Base-by-base conservation (phyloP, 2,888 invertebrate species). In the Stenchaetothrips biformis region DNA sequence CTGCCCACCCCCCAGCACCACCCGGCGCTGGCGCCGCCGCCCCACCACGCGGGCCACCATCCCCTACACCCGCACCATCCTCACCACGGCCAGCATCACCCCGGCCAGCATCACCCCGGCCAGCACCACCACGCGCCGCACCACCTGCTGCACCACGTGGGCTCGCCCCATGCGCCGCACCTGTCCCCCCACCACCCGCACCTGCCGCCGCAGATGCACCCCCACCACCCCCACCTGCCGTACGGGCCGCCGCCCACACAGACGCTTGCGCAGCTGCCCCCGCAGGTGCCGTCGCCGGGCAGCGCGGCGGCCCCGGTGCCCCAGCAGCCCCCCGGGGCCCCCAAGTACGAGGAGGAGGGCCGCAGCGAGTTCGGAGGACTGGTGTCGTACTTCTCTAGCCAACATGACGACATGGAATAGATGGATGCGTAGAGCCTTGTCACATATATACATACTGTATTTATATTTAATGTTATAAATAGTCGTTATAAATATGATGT, bases 381-480 rank as follows among this genome's bases (percentile, higher is more conserved):
- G 84, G 96, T 96, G 81, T 95, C 95, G 86, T 96, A 96, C 88
- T 96, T 96, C 88, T 95, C 95, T 84, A 95, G 95, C 86, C 96
- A 96, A 87, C 91, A 91, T 84, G 94, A 95, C 86, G 95, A 95
- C 86, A 74, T 74, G 67, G 67, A 74, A 7, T 74, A 74, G 67
- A 74, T 74, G 16, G 16, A 53, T 53, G 67, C 9, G 25, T 8
- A 21, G 8, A 25, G 67, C 25, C 25, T 37, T 37, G 37, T 74
- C 25, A 74, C 67, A 74, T 7, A 74, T 74, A 25, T 74, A 74
- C 21, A 21, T 37, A 37, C 37, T 37, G 37, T 74, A 74, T 74
- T 74, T 6, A 74, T 25, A 74, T 25, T 67, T 74, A 74, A 25
- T 6, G 8, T 21, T 74, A 74, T 74, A 74, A 21, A 74, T 74